Evolutionary conservation across 2,888 invertebrate species (phyloP), one percentile per base, ranked within the genome.

Genomic region (Andrena trimmerana): DNA sequence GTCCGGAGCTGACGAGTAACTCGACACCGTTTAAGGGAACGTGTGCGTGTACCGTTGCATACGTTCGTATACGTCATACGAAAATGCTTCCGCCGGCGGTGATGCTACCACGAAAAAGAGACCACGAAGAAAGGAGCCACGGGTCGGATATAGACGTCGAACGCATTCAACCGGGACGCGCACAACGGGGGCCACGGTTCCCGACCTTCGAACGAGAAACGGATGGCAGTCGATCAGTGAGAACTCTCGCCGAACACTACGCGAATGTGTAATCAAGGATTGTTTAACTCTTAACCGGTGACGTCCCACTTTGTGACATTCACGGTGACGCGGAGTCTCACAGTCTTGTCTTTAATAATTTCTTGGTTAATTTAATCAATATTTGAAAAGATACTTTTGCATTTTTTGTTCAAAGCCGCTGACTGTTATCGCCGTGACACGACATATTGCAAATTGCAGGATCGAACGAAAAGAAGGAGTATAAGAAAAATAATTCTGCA

Each of bases 1-100:
- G 88, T 88, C 82, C 88, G 75, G 77, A 83, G 88, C 88, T 87
- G 87, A 88, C 85, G 84, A 89, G 92, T 92, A 92, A 92, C 89
- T 89, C 91, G 92, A 92, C 75, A 86, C 86, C 86, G 77, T 75
- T 83, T 73, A 84, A 78, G 74, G 73, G 81, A 78, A 75, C 72
- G 81, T 69, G 74, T 78, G 81, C 81, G 66, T 85, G 78, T 84
- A 81, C 78, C 72, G 68, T 78, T 57, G 70, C 66, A 57, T 42
- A 77, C 65, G 74, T 72, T 65, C 52, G 29, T 70, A 42, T 5
- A 84, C 68, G 72, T 60, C 75, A 50, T 16, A 81, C 80, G 84
- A 80, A 83, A 84, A 80, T 57, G 83, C 77, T 71, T 81, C 81
- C 75, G 70, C 52, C 54, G 70, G 59, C 57, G 65, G 48, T 42